A percentile compares a stretch with the other conserved stretches of the same genome.
phyloP scores from a whole-genome alignment of 2,888 invertebrate genomes.

The Chrysodeixis includens region DNA sequence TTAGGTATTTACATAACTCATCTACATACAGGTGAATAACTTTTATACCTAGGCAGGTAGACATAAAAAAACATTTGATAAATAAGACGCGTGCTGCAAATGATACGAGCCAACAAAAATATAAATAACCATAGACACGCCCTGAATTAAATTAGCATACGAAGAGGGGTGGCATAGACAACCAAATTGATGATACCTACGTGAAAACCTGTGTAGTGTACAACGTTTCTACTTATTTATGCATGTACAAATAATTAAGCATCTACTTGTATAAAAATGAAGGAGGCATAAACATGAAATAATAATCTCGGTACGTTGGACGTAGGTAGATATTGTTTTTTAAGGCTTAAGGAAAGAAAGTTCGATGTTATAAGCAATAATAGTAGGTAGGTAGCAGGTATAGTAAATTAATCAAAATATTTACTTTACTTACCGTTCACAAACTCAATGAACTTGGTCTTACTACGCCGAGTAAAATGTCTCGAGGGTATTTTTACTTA shows the following conservation, averaged over 20 bases:
- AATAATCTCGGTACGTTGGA: not conserved
- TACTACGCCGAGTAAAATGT: constrained; percentile 27
- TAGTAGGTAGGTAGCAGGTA: too few relatives aligned
- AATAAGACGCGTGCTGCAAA: not conserved
- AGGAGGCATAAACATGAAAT: not conserved
- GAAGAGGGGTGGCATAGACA: constrained; percentile 8
- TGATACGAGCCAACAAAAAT: not conserved
- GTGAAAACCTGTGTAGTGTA: not conserved
- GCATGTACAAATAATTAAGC: not conserved
- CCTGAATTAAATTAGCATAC: constrained; percentile 13
- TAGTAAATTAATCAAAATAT: too few relatives aligned
- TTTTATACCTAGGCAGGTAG: not conserved
- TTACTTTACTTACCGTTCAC: not conserved
- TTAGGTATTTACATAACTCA: not conserved
- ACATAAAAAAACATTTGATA: not conserved
- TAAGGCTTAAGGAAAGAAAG: too few relatives aligned
- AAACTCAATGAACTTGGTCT: constrained; percentile 20
- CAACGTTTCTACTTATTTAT: not conserved
- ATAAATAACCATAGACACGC: constrained; percentile 9
- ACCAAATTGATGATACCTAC: constrained; percentile 8
- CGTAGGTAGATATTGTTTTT: too few relatives aligned
- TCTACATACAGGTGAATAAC: not conserved
- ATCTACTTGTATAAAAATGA: too few relatives aligned
- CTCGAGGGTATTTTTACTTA: constrained; percentile 33
- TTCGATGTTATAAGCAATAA: too few relatives aligned